These are phyloP conservation scores for Puntigrus tetrazona DNA, from an alignment of 2,113 vertebrate genomes.

Conservation along the genomic window DNA sequence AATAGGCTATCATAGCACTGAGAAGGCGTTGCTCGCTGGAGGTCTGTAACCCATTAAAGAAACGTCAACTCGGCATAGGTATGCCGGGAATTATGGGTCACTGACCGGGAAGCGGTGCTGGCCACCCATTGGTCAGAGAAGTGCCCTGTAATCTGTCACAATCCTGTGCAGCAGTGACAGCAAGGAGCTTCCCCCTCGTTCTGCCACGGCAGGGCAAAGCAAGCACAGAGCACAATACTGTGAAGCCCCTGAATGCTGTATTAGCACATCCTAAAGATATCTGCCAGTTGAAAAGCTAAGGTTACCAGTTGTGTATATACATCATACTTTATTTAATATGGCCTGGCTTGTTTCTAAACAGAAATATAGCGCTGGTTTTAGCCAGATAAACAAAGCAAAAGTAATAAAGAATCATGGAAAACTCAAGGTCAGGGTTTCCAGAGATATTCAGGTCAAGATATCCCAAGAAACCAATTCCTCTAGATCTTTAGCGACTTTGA, in stretches of 20 bases:
- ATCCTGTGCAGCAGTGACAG: constrained; percentile 76
- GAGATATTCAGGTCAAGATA: neutral
- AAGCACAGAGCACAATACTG: constrained; percentile 5
- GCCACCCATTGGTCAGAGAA: constrained; percentile 72
- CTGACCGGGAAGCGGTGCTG: constrained; percentile 70
- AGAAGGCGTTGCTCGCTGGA: constrained; percentile 70
- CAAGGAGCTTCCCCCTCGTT: constrained; percentile 71
- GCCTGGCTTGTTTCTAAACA: neutral
- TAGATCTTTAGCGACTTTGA: neutral
- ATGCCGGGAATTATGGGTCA: constrained; percentile 80
- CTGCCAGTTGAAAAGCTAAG: neutral
- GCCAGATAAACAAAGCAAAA: neutral
- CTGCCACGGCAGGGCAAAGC: constrained; percentile 54
- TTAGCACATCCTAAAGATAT: constrained; percentile 7
- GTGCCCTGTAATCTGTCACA: constrained; percentile 77
- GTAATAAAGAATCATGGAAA: neutral
- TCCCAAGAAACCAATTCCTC: neutral
- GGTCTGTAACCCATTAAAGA: constrained; percentile 79
- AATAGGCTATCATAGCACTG: constrained; percentile 78
- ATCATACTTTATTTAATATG: neutral
- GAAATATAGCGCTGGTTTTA: neutral
- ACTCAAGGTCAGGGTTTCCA: no score
- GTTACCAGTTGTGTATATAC: neutral
- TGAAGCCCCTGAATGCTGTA: neutral
- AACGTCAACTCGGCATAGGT: constrained; percentile 77